Percentiles rank a stretch among this genome's conserved stretches.
These are phyloP conservation scores for Micoletzkya japonica DNA, from an alignment of 2,888 invertebrate species.

Conservation along the genomic window DNA sequence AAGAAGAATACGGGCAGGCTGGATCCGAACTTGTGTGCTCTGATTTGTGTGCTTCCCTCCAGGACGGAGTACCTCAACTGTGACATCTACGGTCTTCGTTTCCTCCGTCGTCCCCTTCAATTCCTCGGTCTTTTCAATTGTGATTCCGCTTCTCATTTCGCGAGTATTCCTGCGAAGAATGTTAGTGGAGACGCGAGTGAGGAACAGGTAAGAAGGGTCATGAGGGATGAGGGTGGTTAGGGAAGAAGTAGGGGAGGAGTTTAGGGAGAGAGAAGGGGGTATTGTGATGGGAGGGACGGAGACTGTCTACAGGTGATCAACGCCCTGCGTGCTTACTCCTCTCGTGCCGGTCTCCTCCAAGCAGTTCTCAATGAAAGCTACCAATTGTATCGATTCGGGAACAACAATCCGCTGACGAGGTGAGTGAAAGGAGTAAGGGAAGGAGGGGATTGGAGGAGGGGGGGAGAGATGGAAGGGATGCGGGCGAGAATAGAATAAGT, in stretches of 20 bases:
- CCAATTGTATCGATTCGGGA: slow-evolving; percentile 65
- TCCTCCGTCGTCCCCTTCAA: slow-evolving; percentile 78
- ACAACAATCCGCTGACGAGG: slow-evolving; percentile 41
- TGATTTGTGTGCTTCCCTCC: too few relatives aligned
- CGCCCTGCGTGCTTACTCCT: slow-evolving; percentile 80
- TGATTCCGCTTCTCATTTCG: slow-evolving; percentile 84
- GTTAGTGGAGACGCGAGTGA: slow-evolving; percentile 51
- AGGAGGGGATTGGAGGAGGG: background rate
- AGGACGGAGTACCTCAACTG: slow-evolving; percentile 47
- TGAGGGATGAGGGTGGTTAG: too few relatives aligned
- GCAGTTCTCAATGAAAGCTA: slow-evolving; percentile 86
- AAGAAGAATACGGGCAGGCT: too few relatives aligned
- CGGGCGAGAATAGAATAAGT: background rate
- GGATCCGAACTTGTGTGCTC: too few relatives aligned
- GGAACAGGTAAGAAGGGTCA: slow-evolving; percentile 34
- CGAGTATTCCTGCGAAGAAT: slow-evolving; percentile 81
- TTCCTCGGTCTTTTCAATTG: slow-evolving; percentile 91
- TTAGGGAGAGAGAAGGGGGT: too few relatives aligned
- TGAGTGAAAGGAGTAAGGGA: slow-evolving; percentile 6
- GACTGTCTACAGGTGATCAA: slow-evolving; percentile 77
- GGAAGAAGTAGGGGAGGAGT: too few relatives aligned
- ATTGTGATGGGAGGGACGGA: too few relatives aligned
- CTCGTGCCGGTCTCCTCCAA: slow-evolving; percentile 80
- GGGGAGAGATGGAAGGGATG: background rate
- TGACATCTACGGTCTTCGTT: slow-evolving; percentile 85